Evolutionary conservation across 2,888 invertebrate species (phyloP), one percentile per base, ranked within the genome.

Genomic region (Pyrgus malvae): DNA sequence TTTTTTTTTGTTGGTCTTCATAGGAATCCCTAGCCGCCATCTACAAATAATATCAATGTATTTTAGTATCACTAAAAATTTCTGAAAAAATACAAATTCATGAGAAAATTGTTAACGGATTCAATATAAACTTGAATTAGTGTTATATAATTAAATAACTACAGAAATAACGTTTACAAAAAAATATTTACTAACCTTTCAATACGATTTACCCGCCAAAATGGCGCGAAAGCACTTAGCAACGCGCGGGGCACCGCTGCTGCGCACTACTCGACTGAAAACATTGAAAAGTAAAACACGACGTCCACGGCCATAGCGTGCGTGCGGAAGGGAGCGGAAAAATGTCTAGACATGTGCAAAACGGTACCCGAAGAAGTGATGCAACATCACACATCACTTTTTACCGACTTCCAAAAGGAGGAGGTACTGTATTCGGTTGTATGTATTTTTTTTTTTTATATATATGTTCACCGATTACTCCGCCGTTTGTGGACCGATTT

Each of bases 1-100:
- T n/a, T 19, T 48, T 27, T 42, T 56, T 56, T 51, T 56, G 56
- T 50, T 56, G 33, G 11, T 45, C 33, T 50, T 50, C 38, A 38
- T 50, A 56, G 17, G 55, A 44, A 35, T 55, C 48, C 17, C 42
- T 45, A 44, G 41, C 17, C 27, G 27, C 27, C 27, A 27, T 27
- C 27, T 27, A 12, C 37, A 40, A 40, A 17, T 21, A 31, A 40
- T 25, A 31, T 31, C 29, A 35, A 40, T 42, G 35, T 35, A 44
- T 35, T 23, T 21, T 46, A n/a, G 21, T 23, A 33, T 21, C 12
- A 35, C 23, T 27, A 27, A 27, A 27, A 27, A 27, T 27, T 27
- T 4, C 27, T 27, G 7, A 27, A 7, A 21, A 27, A 27, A 27
- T 27, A 27, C 27, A 27, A 27, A 27, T 27, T 5, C 27, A 27